Evolutionary conservation across 92 coral and sea anemone species (phyloP), one percentile per base, ranked within the genome.

Genomic region (Phenganax stokvisi): DNA sequence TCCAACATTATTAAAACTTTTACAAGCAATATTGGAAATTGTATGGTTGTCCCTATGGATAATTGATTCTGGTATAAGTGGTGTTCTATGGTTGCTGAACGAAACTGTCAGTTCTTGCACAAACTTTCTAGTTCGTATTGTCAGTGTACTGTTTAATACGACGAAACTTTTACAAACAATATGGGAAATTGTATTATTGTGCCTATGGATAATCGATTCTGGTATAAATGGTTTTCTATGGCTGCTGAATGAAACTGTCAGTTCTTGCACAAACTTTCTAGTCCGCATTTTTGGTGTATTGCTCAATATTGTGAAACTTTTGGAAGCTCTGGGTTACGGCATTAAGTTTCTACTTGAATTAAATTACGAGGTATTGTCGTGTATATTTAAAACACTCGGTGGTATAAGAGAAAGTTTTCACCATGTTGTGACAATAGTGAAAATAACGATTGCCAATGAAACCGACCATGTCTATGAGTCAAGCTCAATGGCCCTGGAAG

Each of bases 321-420:
- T 96, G 27, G 99, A 96, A 73, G 83, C 86, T 57, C 67, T 96
- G 0, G 99, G 97, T 2, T 89, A 86, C 55, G 86, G 90, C 56
- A 84, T 96, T 12, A 89, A 89, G 57, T 84, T 87, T 27, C 56
- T 92, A 29, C 79, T 96, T 53, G 92, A 96, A 73, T 71, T 91
- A 58, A 96, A 96, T 86, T 92, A 88, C 84, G 76, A 88, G 58
- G 64, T 96, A 56, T 94, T 96, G n/a, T 90, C 92, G 7, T 90
- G 89, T 20, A 56, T 84, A 25, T 83, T 90, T 69, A 89, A 92
- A 81, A 87, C 96, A 9, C 67, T 84, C 15, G 66, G 69, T 10
- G 76, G 89, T 25, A 8, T 90, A 9, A 55, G 77, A 29, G 86
- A 28, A 10, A 76, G 72, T 12, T 54, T 81, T 12, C 54, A 69